Evolutionary conservation across 2,888 invertebrate species (phyloP).

Genomic region (Cantharis rustica): DNA sequence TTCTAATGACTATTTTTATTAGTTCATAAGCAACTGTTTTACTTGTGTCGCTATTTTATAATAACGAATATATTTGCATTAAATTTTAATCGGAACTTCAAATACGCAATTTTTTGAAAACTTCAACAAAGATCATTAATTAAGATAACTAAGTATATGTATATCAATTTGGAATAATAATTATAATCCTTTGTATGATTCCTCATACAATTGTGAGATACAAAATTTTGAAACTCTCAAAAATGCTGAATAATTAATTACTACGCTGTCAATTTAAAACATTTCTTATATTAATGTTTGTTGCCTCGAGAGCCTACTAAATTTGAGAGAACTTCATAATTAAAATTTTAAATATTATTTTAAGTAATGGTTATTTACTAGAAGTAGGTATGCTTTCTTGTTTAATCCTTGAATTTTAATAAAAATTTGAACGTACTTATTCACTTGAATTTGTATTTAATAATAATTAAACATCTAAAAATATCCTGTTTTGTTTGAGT

Average conservation of each 20-base stretch:
- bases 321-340: background rate
- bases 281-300: too few species aligned
- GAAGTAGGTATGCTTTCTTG: background rate
- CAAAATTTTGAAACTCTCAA: too few species aligned
- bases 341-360: background rate
- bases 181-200: too few species aligned
- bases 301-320: too few species aligned
- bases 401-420: background rate
- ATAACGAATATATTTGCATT: background rate
- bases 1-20: background rate
- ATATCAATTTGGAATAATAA: too few species aligned
- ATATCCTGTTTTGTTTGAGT: background rate
- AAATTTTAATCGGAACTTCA: too few species aligned
- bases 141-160: too few species aligned
- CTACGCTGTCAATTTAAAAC: too few species aligned
- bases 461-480: background rate
- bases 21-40: background rate
- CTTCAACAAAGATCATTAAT: too few species aligned
- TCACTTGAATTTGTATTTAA: background rate
- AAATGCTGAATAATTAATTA: too few species aligned
- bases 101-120: too few species aligned
- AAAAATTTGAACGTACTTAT: background rate
- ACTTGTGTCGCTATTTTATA: background rate
- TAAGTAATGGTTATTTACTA: background rate
- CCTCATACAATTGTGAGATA: too few species aligned